Conservation (phyloP, 2,888 invertebrate species). For the Aleiodes leptofemur region DNA sequence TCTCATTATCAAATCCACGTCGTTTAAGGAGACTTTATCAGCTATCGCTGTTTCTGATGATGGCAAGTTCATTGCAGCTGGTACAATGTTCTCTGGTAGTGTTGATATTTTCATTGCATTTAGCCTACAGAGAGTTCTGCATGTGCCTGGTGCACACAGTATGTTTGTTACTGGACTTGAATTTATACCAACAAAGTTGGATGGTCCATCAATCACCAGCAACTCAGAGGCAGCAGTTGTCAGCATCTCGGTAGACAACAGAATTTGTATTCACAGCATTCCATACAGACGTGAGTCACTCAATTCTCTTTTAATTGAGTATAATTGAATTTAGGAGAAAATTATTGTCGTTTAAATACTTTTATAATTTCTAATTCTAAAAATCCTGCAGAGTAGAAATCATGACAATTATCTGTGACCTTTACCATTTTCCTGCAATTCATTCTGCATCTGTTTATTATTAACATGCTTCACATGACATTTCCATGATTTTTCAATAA, state of each 20-base stretch:
- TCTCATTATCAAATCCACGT: conserved; percentile 77
- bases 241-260: conserved; percentile 97
- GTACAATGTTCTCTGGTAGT: conserved; percentile 95
- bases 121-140: conserved; percentile 91
- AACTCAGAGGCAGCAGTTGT: conserved; percentile 91
- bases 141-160: conserved; percentile 90
- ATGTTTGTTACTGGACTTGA: conserved; percentile 98
- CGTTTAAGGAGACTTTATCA: conserved; percentile 86
- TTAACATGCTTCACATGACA: too few species aligned
- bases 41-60: conserved; percentile 93
- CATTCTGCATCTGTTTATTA: too few species aligned
- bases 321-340: conserved; percentile 24
- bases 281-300: conserved; percentile 85
- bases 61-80: conserved; percentile 93
- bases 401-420: too few species aligned
- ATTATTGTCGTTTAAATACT: too few species aligned
- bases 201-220: conserved; percentile 84
- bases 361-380: too few species aligned
- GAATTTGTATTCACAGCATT: conserved; percentile 91
- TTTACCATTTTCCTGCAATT: too few species aligned
- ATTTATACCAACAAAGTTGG: conserved; percentile 87
- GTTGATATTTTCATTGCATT: conserved; percentile 94
- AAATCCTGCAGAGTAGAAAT: too few species aligned
- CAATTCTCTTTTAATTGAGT: conserved; percentile 11
- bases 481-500: too few species aligned